Conservation (phyloP, 2,113 vertebrate species). For the Elephantulus edwardii region DNA sequence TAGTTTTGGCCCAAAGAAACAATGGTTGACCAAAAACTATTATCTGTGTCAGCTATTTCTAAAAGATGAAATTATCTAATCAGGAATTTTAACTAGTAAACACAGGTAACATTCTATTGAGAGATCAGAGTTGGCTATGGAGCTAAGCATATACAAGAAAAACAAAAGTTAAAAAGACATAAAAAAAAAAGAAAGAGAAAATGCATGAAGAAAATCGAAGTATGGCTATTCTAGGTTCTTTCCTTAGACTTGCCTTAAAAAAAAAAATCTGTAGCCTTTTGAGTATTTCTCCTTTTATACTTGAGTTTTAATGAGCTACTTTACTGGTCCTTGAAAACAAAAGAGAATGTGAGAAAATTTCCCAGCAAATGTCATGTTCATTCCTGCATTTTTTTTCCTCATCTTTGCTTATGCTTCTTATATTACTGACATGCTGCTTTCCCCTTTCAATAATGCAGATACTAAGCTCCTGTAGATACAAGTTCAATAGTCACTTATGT, state of each 20-base stretch:
- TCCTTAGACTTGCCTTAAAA: not conserved
- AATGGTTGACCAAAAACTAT: not conserved
- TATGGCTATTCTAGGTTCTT: not conserved
- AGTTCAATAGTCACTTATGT: constrained; percentile 30
- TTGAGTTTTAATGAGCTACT: not conserved
- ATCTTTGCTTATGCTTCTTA: constrained; percentile 18
- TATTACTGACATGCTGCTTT: not conserved
- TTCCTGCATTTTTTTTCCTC: constrained; percentile 2
- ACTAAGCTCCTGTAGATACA: not conserved
- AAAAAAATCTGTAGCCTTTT: not conserved
- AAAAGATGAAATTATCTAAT: constrained; percentile 17
- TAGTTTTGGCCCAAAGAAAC: not conserved
- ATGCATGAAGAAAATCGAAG: not conserved
- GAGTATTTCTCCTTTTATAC: not conserved
- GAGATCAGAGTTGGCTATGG: not conserved
- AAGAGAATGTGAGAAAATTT: not conserved
- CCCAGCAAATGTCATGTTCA: not conserved
- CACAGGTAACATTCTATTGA: not conserved
- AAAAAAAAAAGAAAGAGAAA: constrained; percentile 18
- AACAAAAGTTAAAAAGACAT: not conserved
- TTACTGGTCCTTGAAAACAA: not conserved
- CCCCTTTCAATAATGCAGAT: constrained; percentile 13
- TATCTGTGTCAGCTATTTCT: not conserved
- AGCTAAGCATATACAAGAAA: not conserved
- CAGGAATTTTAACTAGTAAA: not conserved